A percentile compares a stretch with the other conserved stretches of the same genome.
Conservation (phyloP, 2,797 vertebrate species). For the Enteromius trimaculatus region DNA sequence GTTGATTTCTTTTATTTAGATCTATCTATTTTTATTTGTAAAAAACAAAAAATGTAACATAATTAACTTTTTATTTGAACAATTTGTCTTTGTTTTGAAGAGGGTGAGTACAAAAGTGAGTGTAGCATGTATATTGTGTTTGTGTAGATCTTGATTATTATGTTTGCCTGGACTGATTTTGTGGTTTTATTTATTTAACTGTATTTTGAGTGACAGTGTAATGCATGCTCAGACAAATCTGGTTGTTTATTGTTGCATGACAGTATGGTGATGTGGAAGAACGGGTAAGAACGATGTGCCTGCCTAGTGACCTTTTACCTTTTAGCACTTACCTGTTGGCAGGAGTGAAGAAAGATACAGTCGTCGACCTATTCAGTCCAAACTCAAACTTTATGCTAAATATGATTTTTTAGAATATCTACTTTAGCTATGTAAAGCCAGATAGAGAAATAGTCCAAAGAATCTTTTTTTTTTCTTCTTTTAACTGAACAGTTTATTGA, state of each 20-base stretch:
- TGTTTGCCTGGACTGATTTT: not conserved
- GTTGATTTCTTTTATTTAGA: not conserved
- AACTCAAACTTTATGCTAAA: not conserved
- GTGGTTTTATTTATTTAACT: slow-evolving; percentile 1
- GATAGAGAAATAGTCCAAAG: not conserved
- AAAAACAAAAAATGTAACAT: not conserved
- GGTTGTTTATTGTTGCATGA: slow-evolving; percentile 70
- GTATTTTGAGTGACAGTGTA: slow-evolving; percentile 54
- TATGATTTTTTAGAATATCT: not conserved
- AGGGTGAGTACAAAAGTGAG: slow-evolving; percentile 39
- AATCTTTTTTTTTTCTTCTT: too few species aligned
- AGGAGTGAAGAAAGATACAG: not conserved
- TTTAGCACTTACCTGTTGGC: not conserved
- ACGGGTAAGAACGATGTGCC: slow-evolving; percentile 51
- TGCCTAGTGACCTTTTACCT: slow-evolving; percentile 62
- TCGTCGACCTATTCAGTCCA: slow-evolving; percentile 65
- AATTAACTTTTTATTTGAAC: slow-evolving; percentile 32
- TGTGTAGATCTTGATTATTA: slow-evolving; percentile 4
- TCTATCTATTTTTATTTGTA: not conserved
- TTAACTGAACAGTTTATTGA: not conserved
- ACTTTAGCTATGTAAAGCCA: not conserved
- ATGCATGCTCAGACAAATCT: slow-evolving; percentile 68
- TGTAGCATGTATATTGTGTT: slow-evolving; percentile 36
- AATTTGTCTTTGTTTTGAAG: slow-evolving; percentile 26
- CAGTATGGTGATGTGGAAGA: slow-evolving; percentile 70